phyloP scores from a whole-genome alignment of 2,888 invertebrate species.

The Dryomyza anilis region DNA sequence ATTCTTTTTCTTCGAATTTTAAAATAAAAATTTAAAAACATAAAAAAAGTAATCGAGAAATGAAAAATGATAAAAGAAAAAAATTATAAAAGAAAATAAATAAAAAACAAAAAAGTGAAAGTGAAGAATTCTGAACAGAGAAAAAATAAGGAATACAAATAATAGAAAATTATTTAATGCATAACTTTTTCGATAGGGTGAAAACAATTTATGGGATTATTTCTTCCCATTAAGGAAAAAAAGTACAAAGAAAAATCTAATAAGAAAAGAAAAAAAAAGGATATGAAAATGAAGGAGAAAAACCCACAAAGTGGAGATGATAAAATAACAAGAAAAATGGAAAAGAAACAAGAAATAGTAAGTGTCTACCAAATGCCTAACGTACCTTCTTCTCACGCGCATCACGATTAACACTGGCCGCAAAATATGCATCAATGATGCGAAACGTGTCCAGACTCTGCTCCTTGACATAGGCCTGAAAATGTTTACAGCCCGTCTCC shows the following conservation, averaged over 20 bases:
- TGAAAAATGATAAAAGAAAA: too few relatives aligned
- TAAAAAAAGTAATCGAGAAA: too few relatives aligned
- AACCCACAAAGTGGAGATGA: background rate
- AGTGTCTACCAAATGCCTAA: background rate
- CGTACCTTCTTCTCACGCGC: slow-evolving; percentile 82
- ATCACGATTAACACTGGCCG: slow-evolving; percentile 79
- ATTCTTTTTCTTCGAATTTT: too few relatives aligned
- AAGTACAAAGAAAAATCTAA: background rate
- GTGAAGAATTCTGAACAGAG: too few relatives aligned
- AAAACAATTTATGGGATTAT: too few relatives aligned
- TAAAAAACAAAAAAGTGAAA: too few relatives aligned
- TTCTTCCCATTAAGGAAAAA: too few relatives aligned
- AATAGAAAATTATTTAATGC: too few relatives aligned
- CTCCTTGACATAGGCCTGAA: slow-evolving; percentile 58
- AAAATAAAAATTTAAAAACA: too few relatives aligned
- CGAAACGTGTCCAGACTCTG: slow-evolving; percentile 62
- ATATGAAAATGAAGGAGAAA: background rate
- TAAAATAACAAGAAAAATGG: background rate
- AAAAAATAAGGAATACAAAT: too few relatives aligned
- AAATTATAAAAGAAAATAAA: too few relatives aligned
- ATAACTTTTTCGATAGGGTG: too few relatives aligned
- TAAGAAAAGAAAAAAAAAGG: background rate
- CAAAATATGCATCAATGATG: slow-evolving; percentile 84
- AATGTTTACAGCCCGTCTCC: slow-evolving; percentile 59
- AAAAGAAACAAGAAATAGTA: background rate